Conservation (phyloP, 2,797 vertebrate species). For the Notoglanidium macrostoma region DNA sequence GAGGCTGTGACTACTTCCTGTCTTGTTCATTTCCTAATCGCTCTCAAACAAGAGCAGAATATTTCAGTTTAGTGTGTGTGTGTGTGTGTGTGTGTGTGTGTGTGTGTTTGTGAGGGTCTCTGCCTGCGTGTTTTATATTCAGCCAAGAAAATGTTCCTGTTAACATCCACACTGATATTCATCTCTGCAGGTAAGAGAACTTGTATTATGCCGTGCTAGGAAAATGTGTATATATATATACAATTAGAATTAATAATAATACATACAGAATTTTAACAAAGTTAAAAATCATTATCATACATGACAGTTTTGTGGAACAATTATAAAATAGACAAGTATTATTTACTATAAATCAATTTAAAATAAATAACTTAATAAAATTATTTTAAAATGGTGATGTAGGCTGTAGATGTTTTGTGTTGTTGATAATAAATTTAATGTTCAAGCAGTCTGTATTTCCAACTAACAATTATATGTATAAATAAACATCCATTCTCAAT, state of each 20-base stretch:
- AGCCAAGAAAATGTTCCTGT: conserved; percentile 17
- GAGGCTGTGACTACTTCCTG: conserved; percentile 40
- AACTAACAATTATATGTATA: not conserved
- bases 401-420: not conserved
- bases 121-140: not conserved
- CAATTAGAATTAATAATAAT: not conserved
- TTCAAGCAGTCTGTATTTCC: not conserved
- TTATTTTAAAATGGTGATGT: not conserved
- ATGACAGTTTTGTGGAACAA: not conserved
- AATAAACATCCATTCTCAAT: not conserved
- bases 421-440: not conserved
- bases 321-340: no score
- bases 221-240: not conserved
- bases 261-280: not conserved
- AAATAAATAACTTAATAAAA: not conserved
- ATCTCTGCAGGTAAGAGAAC: conserved; percentile 35
- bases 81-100: no score
- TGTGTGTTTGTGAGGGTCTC: no score
- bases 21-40: conserved; percentile 41
- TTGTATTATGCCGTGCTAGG: not conserved
- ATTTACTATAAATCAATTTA: no score
- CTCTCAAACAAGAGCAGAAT: conserved; percentile 4
- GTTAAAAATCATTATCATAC: not conserved
- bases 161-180: not conserved
- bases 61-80: not conserved